A percentile compares a stretch with the other conserved stretches of the same genome.
Evolutionary conservation across 2,888 invertebrate genomes (phyloP).

Genomic region (Calliphora vomitoria): DNA sequence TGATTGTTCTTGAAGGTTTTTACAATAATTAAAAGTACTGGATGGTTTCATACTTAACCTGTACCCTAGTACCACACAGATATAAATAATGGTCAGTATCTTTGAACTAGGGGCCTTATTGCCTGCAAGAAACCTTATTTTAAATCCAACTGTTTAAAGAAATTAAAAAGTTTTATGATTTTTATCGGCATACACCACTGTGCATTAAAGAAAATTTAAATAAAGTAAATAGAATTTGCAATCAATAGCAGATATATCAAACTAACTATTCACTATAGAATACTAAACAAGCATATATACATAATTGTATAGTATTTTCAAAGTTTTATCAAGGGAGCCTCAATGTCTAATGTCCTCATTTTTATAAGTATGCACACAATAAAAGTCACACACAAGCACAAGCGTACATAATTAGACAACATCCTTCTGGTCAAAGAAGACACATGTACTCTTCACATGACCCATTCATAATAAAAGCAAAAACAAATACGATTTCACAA

Average conservation of each 20-base stretch:
- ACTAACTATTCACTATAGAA: background rate
- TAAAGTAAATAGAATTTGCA: background rate
- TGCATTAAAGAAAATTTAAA: too few species aligned
- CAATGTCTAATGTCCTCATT: conserved; percentile 28
- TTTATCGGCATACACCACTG: too few species aligned
- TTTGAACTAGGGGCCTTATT: too few species aligned
- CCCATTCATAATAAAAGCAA: background rate
- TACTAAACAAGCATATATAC: background rate
- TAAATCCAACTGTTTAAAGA: too few species aligned
- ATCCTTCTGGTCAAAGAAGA: conserved; percentile 9
- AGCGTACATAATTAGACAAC: conserved; percentile 8
- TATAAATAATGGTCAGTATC: too few species aligned
- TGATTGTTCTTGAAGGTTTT: too few species aligned
- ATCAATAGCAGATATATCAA: background rate
- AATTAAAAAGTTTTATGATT: too few species aligned
- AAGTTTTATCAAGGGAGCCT: conserved; percentile 26
- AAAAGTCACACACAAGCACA: background rate
- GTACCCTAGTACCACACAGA: too few species aligned
- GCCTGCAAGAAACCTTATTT: too few species aligned
- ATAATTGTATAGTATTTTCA: background rate
- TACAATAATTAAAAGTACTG: too few species aligned
- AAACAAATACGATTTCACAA: conserved; percentile 20
- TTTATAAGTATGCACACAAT: conserved; percentile 4
- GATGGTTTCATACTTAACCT: too few species aligned
- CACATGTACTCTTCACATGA: conserved; percentile 21